Base-by-base conservation (phyloP, 2,888 invertebrate species). In the Colostygia pectinataria region DNA sequence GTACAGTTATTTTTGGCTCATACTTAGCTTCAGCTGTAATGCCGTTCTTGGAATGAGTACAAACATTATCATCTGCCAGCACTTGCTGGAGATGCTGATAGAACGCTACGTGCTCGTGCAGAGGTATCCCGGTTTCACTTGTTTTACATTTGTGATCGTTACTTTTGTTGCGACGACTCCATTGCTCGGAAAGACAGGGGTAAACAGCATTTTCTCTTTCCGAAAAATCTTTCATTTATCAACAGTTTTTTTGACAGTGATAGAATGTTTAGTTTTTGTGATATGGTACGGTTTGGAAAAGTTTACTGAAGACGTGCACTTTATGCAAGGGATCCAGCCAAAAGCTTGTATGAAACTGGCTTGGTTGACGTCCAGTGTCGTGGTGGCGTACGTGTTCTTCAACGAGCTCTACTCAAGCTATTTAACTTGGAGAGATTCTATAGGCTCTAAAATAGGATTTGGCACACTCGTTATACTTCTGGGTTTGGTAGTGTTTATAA, bases 241-340 rank as follows among this genome's bases (percentile, higher is more conserved):
- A 5, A 53, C 66, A 1, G 62, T 73, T 9, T 75, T 81, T 13
- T 33, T 79, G 5, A 65, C 63, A 2, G 48, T 71, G 9, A 3
- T 81, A 1, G 83, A 89, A 60, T 71, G 63, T 36, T 15, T 77
- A 1, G 74, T 83, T 1, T 90, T 90, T 38, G 62, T 90, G 1
- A 23, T 83, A 13, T 79, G 78, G 65, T 90, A 90, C 36, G 89
- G 90, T 0, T 25, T 83, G 7, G 71, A 74, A 1, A 79, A 58
- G 44, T 87, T 90, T 62, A 72, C 75, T 0, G 90, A 90, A 67
- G 89, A 90, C 39, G 73, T 90, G 6, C 89, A 90, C 59, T 90
- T 90, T 41, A 89, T 90, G 87, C 73, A 83, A 43, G 90, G 90
- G 0, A 66, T 84, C 4, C 76, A 74, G 18, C 83, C 88, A 1